Conservation (phyloP, 2,888 invertebrate genomes). For the Phyllotreta striolata region DNA sequence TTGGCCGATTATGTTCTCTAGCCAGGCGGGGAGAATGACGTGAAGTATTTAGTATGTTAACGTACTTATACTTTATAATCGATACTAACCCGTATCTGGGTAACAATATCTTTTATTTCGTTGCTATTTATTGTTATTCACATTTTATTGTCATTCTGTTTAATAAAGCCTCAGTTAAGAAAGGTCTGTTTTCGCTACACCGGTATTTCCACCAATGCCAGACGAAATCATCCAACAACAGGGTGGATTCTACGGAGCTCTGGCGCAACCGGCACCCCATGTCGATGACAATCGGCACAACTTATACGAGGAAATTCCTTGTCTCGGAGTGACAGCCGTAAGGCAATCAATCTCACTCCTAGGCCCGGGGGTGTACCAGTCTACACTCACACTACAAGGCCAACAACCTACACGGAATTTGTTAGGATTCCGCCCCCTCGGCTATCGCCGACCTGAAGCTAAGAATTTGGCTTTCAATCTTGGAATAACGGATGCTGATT, state of each 20-base stretch:
- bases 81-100: too few species aligned
- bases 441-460: conserved; percentile 16
- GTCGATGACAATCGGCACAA: conserved; percentile 7
- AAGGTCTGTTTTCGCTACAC: too few species aligned
- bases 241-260: conserved; percentile 7
- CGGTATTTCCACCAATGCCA: conserved; percentile 27
- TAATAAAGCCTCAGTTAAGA: too few species aligned
- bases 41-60: too few species aligned
- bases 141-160: too few species aligned
- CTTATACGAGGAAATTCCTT: conserved; percentile 31
- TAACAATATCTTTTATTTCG: too few species aligned
- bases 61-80: too few species aligned
- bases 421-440: conserved; percentile 19
- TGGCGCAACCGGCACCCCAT: neutral
- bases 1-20: too few species aligned
- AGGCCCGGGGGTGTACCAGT: conserved; percentile 11
- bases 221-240: neutral
- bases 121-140: too few species aligned
- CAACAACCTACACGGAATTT: conserved; percentile 12
- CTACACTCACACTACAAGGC: neutral
- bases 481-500: conserved; percentile 9
- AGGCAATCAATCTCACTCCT: conserved; percentile 17
- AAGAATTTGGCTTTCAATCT: conserved; percentile 20
- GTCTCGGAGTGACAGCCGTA: conserved; percentile 32
- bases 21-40: too few species aligned